Evolutionary conservation across 2,888 invertebrate genomes (phyloP).

Genomic region (Sphaeridia pumilis): DNA sequence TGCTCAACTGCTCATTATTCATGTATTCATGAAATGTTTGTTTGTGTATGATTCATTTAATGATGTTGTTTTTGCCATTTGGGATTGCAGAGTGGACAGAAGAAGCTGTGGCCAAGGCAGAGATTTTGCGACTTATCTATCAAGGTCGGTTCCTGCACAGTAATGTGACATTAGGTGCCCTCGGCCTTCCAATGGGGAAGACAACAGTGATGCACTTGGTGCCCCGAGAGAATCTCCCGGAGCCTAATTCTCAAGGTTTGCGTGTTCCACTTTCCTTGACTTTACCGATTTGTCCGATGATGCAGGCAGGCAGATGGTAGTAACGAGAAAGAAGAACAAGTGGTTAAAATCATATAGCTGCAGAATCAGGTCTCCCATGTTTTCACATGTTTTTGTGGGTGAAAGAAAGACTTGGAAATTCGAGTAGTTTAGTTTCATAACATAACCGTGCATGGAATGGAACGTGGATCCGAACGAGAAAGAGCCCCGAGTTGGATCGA

Average conservation of each 20-base stretch:
- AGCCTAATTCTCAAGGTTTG: conserved; percentile 92
- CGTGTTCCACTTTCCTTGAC: conserved; percentile 13
- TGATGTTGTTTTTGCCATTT: conserved; percentile 10
- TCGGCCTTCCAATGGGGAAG: conserved; percentile 91
- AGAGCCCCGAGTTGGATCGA: no score
- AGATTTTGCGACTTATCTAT: conserved; percentile 97
- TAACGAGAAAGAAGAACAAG: no score
- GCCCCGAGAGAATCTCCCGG: conserved; percentile 96
- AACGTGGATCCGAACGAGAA: no score
- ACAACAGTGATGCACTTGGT: conserved; percentile 99
- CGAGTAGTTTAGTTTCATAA: no score
- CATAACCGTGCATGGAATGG: no score
- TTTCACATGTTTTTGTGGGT: no score
- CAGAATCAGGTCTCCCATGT: no score
- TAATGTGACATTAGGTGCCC: conserved; percentile 94
- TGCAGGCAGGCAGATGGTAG: conserved; percentile 3
- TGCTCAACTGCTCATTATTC: no score
- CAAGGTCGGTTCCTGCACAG: conserved; percentile 99
- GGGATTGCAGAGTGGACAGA: conserved; percentile 78
- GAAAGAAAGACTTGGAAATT: no score
- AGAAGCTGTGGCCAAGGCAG: conserved; percentile 89
- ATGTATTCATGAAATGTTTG: no score
- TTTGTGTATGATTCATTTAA: no score
- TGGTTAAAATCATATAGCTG: no score
- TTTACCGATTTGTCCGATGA: conserved; percentile 10